A percentile compares a stretch with the other conserved stretches of the same genome.
These are phyloP conservation scores for Drosophila robusta DNA, from an alignment of 2,888 invertebrate species.

Conservation along the genomic window DNA sequence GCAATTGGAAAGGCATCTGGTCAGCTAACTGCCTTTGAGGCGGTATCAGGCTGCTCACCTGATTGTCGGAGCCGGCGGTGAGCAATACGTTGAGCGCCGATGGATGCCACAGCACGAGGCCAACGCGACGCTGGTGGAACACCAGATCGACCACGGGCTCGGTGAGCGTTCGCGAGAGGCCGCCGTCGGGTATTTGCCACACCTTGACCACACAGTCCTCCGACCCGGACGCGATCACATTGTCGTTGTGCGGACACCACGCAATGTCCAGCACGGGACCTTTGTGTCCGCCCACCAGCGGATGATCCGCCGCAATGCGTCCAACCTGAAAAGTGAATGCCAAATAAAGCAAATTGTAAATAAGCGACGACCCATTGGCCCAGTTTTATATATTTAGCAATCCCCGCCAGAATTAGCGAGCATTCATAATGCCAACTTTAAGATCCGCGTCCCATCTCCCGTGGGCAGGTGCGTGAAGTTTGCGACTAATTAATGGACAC, in stretches of 20 bases:
- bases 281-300: slow-evolving; percentile 97
- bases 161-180: slow-evolving; percentile 94
- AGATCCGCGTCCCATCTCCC: neutral
- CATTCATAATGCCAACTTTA: slow-evolving; percentile 37
- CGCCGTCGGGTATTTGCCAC: slow-evolving; percentile 98
- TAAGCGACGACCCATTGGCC: slow-evolving; percentile 37
- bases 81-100: slow-evolving; percentile 97
- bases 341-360: neutral
- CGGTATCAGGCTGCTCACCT: slow-evolving; percentile 86
- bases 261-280: slow-evolving; percentile 98
- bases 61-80: slow-evolving; percentile 96
- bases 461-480: slow-evolving; percentile 37
- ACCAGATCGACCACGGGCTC: slow-evolving; percentile 97
- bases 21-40: neutral
- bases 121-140: slow-evolving; percentile 96
- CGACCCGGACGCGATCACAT: slow-evolving; percentile 98
- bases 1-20: slow-evolving; percentile 34
- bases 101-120: slow-evolving; percentile 98
- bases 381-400: slow-evolving; percentile 42
- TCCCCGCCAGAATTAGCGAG: slow-evolving; percentile 11
- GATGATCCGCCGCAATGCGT: slow-evolving; percentile 96
- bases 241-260: slow-evolving; percentile 99
- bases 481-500: slow-evolving; percentile 27
- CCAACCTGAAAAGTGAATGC: slow-evolving; percentile 89
- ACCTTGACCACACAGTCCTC: slow-evolving; percentile 99